Evolutionary conservation across 2,888 invertebrate species (phyloP).

Genomic region (Sinopyrophorus schimmeli): DNA sequence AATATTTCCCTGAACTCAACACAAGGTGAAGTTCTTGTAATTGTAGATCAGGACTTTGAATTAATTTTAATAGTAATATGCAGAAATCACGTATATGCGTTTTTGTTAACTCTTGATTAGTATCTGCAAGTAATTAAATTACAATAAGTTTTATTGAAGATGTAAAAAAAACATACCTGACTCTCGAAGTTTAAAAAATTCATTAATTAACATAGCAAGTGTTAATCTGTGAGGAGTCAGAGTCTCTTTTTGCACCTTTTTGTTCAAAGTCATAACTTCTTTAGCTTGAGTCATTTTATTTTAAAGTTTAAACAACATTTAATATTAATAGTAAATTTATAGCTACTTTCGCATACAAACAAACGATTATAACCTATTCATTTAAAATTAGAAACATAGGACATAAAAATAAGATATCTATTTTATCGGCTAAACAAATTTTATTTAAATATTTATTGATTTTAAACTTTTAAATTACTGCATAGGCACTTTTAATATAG

Average conservation of each 20-base stretch:
- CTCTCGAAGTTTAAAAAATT: conserved; percentile 69
- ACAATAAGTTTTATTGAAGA: conserved; percentile 1
- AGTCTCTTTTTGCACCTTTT: conserved; percentile 54
- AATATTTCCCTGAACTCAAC: conserved; percentile 65
- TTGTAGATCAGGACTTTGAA: conserved; percentile 81
- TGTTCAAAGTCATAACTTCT: conserved; percentile 7
- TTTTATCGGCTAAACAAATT: too few species aligned
- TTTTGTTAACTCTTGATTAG: conserved; percentile 44
- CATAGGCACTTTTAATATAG: too few species aligned
- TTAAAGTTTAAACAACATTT: too few species aligned
- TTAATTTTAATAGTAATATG: conserved; percentile 75
- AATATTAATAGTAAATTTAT: too few species aligned
- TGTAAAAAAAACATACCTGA: conserved; percentile 56
- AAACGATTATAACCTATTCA: too few species aligned
- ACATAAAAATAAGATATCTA: too few species aligned
- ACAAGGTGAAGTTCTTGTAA: conserved; percentile 68
- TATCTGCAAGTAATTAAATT: conserved; percentile 11
- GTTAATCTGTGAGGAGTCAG: conserved; percentile 82
- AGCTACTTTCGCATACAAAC: too few species aligned
- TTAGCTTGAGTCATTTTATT: conserved; percentile 16
- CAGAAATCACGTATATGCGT: conserved; percentile 68
- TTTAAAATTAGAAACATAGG: too few species aligned
- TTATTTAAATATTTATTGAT: too few species aligned
- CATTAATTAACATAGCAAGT: conserved; percentile 74
- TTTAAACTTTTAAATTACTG: too few species aligned